Base-by-base conservation (phyloP, 1,140 invertebrate species). In the Musca vetustissima region DNA sequence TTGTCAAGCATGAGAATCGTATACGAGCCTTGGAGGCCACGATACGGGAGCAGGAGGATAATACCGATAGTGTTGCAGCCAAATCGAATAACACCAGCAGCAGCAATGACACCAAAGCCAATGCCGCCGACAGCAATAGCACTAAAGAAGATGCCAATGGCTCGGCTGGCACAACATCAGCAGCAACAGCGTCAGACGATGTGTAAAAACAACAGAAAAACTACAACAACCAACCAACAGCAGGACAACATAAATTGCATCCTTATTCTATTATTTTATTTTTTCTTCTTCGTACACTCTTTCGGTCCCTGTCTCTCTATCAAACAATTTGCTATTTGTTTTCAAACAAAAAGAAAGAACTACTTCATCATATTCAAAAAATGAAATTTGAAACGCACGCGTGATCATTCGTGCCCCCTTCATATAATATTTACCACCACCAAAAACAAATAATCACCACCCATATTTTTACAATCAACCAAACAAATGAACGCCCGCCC, bases 1-100 rank as follows among this genome's bases (percentile, higher is more conserved):
- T 97, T 72, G 91, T 97, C 4, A 96, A 96, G 76, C 96, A 98
- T 79, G 96, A 98, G 83, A 94, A 94, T 73, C 87, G 95, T 50
- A 86, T 88, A 69, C 81, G 86, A 1, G 86, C 86, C 14, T 76
- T 88, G 6, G 86, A 88, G 72, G 85, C 85, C 19, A 78, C 80
- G 68, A 72, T 74, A 47, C 71, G 72, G 57, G 70, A 74, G 2
- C 70, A 76, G 9, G 73, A 74, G 55, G 75, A 81, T 48, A 75
- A 75, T 52, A 75, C 73, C 59, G 82, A 84, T 73, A 81, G 76
- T 14, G 73, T 47, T 69, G 69, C 70, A 70, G 75, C 55, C 71
- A 75, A 48, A 74, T 73, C 66, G 73, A 36, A 53, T 49, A 66
- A 66, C 71, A 17, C 36, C 64, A 7, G 69, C 75, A 67, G 55